A percentile compares a stretch with the other conserved stretches of the same genome.
These are phyloP conservation scores for Danio choprae DNA, from an alignment of 2,797 vertebrate genomes.

Conservation along the genomic window DNA sequence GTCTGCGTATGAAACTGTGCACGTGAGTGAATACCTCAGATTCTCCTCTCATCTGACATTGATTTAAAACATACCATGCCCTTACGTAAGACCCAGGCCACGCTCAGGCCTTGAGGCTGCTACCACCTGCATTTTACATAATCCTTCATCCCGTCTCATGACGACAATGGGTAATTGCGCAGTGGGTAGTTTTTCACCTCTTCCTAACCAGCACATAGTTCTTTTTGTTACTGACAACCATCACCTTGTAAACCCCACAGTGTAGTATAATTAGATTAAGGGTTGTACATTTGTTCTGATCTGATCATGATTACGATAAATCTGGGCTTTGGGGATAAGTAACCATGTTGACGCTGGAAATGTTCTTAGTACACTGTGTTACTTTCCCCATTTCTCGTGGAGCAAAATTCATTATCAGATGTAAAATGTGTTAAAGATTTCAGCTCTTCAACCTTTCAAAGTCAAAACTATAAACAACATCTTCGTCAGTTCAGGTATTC, in stretches of 20 bases:
- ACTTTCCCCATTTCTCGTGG: constrained; percentile 9
- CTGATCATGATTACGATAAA: constrained; percentile 53
- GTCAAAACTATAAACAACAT: constrained; percentile 35
- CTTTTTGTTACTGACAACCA: constrained; percentile 45
- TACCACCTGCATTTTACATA: constrained; percentile 49
- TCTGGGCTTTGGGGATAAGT: constrained; percentile 42
- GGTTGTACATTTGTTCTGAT: constrained; percentile 36
- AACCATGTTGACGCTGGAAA: constrained; percentile 51
- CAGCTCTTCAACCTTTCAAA: constrained; percentile 31
- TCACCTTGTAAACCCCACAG: constrained; percentile 8
- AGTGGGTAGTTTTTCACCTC: constrained; percentile 16
- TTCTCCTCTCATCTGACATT: constrained; percentile 55
- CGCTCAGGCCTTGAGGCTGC: constrained; percentile 31
- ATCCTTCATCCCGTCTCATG: constrained; percentile 22
- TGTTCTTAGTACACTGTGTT: constrained; percentile 38
- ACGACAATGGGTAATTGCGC: constrained; percentile 39
- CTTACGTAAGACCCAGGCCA: constrained; percentile 58
- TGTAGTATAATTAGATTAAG: constrained; percentile 12
- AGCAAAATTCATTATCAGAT: not conserved
- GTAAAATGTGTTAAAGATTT: constrained; percentile 28
- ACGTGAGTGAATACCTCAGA: constrained; percentile 50
- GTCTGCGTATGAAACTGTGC: constrained; percentile 35
- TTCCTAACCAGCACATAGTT: constrained; percentile 29
- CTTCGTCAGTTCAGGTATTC: constrained; percentile 12
- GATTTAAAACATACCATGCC: constrained; percentile 56